Evolutionary conservation across 2,888 invertebrate species (phyloP).

Genomic region (Ephialtes manifestator): DNA sequence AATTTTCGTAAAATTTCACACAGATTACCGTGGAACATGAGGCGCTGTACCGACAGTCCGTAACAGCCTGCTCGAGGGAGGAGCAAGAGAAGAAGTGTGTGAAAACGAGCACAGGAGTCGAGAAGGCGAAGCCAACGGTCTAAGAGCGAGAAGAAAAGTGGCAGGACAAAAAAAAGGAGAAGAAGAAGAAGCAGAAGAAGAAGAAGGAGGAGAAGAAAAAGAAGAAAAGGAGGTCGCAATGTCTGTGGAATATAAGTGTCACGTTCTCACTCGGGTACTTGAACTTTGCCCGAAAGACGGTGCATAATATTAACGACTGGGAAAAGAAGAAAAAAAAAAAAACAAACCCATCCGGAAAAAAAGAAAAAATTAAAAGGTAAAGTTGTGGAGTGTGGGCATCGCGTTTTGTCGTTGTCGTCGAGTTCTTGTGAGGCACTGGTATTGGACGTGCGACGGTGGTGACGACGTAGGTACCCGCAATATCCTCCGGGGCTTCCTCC

Average conservation of each 20-base stretch:
- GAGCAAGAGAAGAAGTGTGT: not conserved
- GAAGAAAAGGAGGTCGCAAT: slow-evolving; percentile 40
- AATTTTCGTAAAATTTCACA: slow-evolving; percentile 57
- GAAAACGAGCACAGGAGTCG: slow-evolving; percentile 33
- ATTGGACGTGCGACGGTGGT: not conserved
- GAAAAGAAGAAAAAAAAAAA: slow-evolving; percentile 32
- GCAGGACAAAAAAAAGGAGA: not conserved
- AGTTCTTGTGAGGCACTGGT: not conserved
- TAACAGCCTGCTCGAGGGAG: slow-evolving; percentile 27
- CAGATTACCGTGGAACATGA: slow-evolving; percentile 55
- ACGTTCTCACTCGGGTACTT: slow-evolving; percentile 64
- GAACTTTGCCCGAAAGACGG: slow-evolving; percentile 67
- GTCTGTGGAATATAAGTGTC: slow-evolving; percentile 66
- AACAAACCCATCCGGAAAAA: not conserved
- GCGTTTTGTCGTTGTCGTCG: slow-evolving; percentile 1
- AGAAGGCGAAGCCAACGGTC: not conserved
- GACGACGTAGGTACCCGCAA: slow-evolving; percentile 60
- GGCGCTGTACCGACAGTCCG: slow-evolving; percentile 32
- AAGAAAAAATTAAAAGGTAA: slow-evolving; percentile 19
- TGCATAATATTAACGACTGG: slow-evolving; percentile 68
- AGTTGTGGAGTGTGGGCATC: slow-evolving; percentile 6
- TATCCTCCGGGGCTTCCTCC: slow-evolving; percentile 58
- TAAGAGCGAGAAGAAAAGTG: not conserved
- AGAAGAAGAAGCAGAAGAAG: slow-evolving; percentile 13
- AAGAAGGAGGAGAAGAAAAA: slow-evolving; percentile 18